Evolutionary conservation across 2,888 invertebrate species (phyloP).

Genomic region (Heliconius ismenius): DNA sequence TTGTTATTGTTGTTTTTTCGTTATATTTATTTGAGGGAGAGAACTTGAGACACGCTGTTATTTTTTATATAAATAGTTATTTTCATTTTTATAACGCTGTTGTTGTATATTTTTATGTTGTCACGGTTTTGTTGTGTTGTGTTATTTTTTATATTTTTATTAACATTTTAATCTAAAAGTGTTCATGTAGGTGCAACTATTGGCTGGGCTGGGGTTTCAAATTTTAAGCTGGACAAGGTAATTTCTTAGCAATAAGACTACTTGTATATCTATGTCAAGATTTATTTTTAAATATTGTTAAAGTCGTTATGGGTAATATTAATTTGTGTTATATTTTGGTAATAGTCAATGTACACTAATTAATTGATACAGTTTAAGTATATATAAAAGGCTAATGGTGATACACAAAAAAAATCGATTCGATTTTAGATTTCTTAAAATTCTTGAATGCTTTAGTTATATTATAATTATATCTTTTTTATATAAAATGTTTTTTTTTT

Average conservation of each 20-base stretch:
- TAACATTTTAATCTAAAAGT: constrained; percentile 2
- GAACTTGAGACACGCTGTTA: not conserved
- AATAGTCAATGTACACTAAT: too few relatives aligned
- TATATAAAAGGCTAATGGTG: too few relatives aligned
- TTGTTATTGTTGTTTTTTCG: constrained; percentile 4
- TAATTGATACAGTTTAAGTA: too few relatives aligned
- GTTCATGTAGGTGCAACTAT: constrained; percentile 3
- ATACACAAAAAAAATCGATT: too few relatives aligned
- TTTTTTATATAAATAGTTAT: not conserved
- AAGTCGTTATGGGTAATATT: too few relatives aligned
- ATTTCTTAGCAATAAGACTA: not conserved
- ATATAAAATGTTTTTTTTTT: too few relatives aligned
- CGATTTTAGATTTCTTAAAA: too few relatives aligned
- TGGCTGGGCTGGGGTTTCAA: not conserved
- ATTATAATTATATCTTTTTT: too few relatives aligned
- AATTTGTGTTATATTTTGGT: too few relatives aligned
- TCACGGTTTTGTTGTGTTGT: not conserved
- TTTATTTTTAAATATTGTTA: too few relatives aligned
- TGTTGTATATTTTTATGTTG: not conserved
- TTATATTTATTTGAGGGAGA: not conserved
- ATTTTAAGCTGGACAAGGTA: not conserved
- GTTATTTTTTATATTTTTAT: not conserved
- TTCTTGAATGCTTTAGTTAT: too few relatives aligned
- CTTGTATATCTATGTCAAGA: not conserved
- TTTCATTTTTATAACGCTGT: not conserved